A percentile compares a stretch with the other conserved stretches of the same genome.
Conservation (phyloP, 2,797 vertebrate genomes). For the Thamnophis elegans region DNA sequence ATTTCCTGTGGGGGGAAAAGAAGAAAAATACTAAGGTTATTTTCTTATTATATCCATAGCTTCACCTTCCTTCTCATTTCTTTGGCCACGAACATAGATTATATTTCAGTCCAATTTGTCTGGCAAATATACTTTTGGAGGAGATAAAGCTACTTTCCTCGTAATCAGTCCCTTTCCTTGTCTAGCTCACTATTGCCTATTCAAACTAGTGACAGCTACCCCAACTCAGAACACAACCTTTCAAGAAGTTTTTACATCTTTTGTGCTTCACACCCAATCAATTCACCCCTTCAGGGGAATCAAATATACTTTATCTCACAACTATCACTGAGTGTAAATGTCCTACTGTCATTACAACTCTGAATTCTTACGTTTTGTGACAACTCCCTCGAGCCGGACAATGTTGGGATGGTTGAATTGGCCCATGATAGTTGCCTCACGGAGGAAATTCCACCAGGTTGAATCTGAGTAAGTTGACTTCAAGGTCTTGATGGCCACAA, state of each 20-base stretch:
- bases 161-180: no score
- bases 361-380: conserved; percentile 73
- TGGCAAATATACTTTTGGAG: not conserved
- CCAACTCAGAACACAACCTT: not conserved
- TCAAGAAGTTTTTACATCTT: not conserved
- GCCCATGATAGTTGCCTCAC: conserved; percentile 92
- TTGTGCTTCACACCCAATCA: not conserved
- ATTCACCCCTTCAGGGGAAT: not conserved
- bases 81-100: not conserved
- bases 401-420: conserved; percentile 92
- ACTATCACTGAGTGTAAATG: not conserved
- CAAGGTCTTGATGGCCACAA: conserved; percentile 76
- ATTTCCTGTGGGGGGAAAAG: conserved; percentile 62
- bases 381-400: conserved; percentile 73
- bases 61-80: not conserved
- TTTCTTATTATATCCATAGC: not conserved
- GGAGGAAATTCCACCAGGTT: conserved; percentile 91
- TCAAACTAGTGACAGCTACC: not conserved
- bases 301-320: not conserved
- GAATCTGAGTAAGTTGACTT: conserved; percentile 75
- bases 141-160: not conserved
- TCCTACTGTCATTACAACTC: no score
- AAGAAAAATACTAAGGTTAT: conserved; percentile 28
- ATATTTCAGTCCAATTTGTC: not conserved
- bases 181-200: not conserved